Evolutionary conservation across 2,113 vertebrate genomes (phyloP).

Genomic region (Antechinus flavipes): DNA sequence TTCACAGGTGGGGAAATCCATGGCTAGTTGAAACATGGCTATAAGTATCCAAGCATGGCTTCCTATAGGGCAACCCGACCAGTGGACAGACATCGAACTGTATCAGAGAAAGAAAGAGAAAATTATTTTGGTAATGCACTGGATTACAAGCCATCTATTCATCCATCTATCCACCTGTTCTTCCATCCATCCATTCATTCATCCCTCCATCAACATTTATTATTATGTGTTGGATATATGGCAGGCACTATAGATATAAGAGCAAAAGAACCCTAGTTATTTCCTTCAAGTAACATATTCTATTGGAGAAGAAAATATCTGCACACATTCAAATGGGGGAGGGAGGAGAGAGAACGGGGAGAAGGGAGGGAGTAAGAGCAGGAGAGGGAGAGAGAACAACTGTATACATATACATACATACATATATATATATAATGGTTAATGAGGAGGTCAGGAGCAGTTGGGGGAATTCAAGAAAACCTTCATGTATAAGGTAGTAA

Average conservation of each 20-base stretch:
- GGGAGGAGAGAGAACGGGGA: no score
- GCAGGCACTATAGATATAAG: background rate
- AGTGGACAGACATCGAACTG: constrained; percentile 75
- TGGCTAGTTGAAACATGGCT: constrained; percentile 88
- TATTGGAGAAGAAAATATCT: background rate
- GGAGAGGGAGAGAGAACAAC: no score
- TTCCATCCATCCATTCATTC: background rate
- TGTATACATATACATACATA: no score
- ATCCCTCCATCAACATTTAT: background rate
- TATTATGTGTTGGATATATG: background rate
- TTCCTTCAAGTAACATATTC: background rate
- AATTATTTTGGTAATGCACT: constrained; percentile 8
- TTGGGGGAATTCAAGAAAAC: background rate
- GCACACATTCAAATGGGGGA: no score
- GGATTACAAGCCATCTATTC: background rate
- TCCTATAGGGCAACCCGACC: constrained; percentile 85
- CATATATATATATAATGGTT: background rate
- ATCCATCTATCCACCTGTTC: background rate
- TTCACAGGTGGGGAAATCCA: constrained; percentile 85
- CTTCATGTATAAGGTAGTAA: background rate
- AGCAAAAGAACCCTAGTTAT: background rate
- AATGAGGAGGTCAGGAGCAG: background rate
- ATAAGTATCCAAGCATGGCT: constrained; percentile 89
- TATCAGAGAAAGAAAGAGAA: constrained; percentile 16
- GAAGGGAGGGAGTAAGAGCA: no score